These are phyloP conservation scores for Geodia barretti DNA, from an alignment of 37 sponge, comb jelly and placozoan genomes.

Conservation along the genomic window DNA sequence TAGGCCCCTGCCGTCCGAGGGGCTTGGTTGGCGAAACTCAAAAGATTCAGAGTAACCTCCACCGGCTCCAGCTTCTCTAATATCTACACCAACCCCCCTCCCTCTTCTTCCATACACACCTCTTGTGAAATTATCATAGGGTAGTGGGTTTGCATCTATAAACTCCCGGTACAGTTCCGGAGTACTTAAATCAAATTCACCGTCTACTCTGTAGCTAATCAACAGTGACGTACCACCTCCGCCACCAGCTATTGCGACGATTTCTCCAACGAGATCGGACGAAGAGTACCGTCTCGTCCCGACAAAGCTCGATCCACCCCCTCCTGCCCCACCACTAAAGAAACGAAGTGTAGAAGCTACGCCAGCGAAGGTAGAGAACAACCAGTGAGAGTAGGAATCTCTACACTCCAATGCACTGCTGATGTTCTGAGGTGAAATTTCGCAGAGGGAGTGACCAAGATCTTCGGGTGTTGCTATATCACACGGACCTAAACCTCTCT, in stretches of 20 bases:
- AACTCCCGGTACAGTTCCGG: slow-evolving; percentile 10
- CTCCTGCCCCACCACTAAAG: slow-evolving; percentile 51
- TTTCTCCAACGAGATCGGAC: not conserved
- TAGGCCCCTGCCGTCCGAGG: slow-evolving; percentile 4
- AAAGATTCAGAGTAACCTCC: slow-evolving; percentile 12
- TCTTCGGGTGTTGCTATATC: not conserved
- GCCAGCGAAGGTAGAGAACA: not conserved
- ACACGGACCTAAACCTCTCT: slow-evolving; percentile 52
- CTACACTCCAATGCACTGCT: slow-evolving; percentile 1
- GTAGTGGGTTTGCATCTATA: not conserved
- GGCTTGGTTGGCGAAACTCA: not conserved
- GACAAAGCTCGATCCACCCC: slow-evolving; percentile 61
- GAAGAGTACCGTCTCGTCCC: not conserved
- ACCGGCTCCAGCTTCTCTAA: slow-evolving; percentile 41
- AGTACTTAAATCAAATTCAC: not conserved
- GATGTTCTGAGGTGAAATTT: not conserved
- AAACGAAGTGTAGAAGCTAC: not conserved
- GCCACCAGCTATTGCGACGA: slow-evolving; percentile 35
- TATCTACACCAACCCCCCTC: not conserved
- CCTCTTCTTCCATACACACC: not conserved
- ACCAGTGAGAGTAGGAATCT: not conserved
- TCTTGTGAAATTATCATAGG: not conserved
- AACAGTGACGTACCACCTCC: slow-evolving; percentile 46
- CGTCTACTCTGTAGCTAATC: not conserved
- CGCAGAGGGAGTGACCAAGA: slow-evolving; percentile 9